Evolutionary conservation across 2,888 invertebrate genomes (phyloP).

Genomic region (Pediacus dermestoides): DNA sequence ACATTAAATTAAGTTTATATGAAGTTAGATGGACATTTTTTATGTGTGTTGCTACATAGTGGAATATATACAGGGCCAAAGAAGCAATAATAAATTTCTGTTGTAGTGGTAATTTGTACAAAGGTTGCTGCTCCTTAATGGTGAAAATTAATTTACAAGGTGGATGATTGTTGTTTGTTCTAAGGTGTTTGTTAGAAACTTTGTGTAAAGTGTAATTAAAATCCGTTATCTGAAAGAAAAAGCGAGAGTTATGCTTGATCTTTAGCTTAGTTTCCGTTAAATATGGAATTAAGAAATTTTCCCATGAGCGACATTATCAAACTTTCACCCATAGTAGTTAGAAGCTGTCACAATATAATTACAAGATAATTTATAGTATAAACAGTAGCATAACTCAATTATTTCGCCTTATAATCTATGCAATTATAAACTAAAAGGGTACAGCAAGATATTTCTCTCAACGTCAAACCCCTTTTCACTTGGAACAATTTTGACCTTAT

Average conservation of each 20-base stretch:
- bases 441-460: slow-evolving; percentile 14
- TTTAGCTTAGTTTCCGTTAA: slow-evolving; percentile 12
- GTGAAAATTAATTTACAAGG: too few species aligned
- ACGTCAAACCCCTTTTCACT: slow-evolving; percentile 10
- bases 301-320: slow-evolving; percentile 23
- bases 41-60: too few species aligned
- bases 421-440: slow-evolving; percentile 22
- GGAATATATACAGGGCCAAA: too few species aligned
- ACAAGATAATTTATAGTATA: slow-evolving; percentile 28
- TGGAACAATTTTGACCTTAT: slow-evolving; percentile 8
- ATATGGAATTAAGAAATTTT: slow-evolving; percentile 18
- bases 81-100: too few species aligned
- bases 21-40: too few species aligned
- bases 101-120: too few species aligned
- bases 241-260: slow-evolving; percentile 11
- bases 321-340: slow-evolving; percentile 24
- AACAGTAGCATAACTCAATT: slow-evolving; percentile 25
- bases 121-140: too few species aligned
- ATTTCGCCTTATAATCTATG: slow-evolving; percentile 26
- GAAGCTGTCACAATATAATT: slow-evolving; percentile 28
- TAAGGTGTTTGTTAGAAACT: too few species aligned
- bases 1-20: too few species aligned
- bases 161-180: too few species aligned
- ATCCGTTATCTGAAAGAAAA: slow-evolving; percentile 19
- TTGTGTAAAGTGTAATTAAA: slow-evolving; percentile 15